A percentile compares a stretch with the other conserved stretches of the same genome.
These are phyloP conservation scores for Pandemis heparana DNA, from an alignment of 2,888 invertebrate species.

Conservation along the genomic window DNA sequence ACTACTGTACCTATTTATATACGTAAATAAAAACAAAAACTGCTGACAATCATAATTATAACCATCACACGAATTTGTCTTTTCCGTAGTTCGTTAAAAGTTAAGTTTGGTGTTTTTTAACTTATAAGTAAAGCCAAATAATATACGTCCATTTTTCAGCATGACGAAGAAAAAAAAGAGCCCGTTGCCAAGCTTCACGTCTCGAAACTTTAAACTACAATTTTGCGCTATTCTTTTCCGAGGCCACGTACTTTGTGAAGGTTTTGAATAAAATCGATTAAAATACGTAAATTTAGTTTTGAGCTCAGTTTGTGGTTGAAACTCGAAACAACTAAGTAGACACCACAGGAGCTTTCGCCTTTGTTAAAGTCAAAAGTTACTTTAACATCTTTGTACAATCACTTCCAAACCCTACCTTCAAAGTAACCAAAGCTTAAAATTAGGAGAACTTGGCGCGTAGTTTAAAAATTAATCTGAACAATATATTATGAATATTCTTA, in stretches of 20 bases:
- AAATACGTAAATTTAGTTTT: constrained; percentile 7
- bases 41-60: too few relatives aligned
- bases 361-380: not conserved
- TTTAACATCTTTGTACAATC: not conserved
- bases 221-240: not conserved
- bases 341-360: not conserved
- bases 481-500: too few relatives aligned
- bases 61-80: too few relatives aligned
- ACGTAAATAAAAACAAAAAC: too few relatives aligned
- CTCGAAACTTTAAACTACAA: not conserved
- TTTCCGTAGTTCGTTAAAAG: not conserved
- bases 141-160: not conserved
- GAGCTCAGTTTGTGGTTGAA: constrained; percentile 3
- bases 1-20: too few relatives aligned
- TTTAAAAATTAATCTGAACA: too few relatives aligned
- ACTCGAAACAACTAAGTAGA: not conserved
- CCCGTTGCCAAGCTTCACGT: not conserved
- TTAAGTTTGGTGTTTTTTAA: not conserved
- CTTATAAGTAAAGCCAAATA: not conserved
- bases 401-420: not conserved
- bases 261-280: constrained; percentile 16
- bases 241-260: not conserved
- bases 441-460: too few relatives aligned
- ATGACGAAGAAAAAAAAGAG: not conserved
- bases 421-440: not conserved